phyloP scores from a whole-genome alignment of 2,888 invertebrate genomes.

The Lasius fuliginosus region DNA sequence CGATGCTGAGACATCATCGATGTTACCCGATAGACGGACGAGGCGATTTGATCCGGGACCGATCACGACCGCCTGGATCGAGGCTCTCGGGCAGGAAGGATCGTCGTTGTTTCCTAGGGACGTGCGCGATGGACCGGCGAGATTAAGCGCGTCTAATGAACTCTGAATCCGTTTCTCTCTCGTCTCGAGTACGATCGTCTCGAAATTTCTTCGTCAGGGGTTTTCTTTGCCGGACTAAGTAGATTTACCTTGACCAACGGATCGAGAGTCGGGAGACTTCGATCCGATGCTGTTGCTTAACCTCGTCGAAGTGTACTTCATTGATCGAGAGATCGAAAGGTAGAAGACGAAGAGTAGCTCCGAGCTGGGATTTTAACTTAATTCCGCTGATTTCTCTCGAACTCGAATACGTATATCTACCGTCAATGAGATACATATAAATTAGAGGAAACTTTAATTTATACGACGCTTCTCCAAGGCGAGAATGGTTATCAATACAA shows the following conservation, averaged over 20 bases:
- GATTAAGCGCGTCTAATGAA: conserved; percentile 46
- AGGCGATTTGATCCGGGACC: conserved; percentile 64
- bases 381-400: background rate
- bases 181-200: conserved; percentile 27
- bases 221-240: conserved; percentile 22
- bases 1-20: conserved; percentile 65
- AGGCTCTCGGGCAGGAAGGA: background rate
- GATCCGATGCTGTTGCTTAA: conserved; percentile 37
- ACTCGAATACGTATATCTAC: conserved; percentile 14
- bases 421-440: background rate
- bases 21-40: conserved; percentile 55
- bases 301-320: conserved; percentile 20
- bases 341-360: conserved; percentile 7
- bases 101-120: conserved; percentile 16
- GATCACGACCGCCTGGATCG: conserved; percentile 34
- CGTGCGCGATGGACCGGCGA: conserved; percentile 15
- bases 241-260: conserved; percentile 39
- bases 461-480: background rate
- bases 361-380: conserved; percentile 24
- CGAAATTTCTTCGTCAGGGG: conserved; percentile 35
- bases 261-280: conserved; percentile 16
- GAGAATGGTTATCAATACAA: background rate
- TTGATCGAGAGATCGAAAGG: conserved; percentile 22
- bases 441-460: background rate
- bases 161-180: conserved; percentile 37